phyloP scores from a whole-genome alignment of 2,113 vertebrate genomes.

The Notiomystis cincta region DNA sequence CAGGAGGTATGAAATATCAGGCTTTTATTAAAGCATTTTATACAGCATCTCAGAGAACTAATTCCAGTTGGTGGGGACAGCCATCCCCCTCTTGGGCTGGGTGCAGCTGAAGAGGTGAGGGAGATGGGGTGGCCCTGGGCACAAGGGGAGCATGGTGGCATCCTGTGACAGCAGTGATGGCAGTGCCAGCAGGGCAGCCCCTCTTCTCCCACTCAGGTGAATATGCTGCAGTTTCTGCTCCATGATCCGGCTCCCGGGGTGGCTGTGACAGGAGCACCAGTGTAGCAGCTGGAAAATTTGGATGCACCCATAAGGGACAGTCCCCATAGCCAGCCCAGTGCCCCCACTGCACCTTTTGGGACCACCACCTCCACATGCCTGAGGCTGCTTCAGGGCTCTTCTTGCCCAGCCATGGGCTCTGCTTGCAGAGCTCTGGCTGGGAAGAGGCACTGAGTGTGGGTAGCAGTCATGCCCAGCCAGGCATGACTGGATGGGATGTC shows the following conservation, averaged over 20 bases:
- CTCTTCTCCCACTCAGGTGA: not conserved
- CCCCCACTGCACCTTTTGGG: not conserved
- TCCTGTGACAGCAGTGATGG: not conserved
- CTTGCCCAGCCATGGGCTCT: not conserved
- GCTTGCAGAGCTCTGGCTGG: not conserved
- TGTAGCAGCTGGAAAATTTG: not conserved
- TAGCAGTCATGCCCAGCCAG: not conserved
- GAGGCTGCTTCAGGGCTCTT: not conserved
- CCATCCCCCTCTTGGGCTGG: not conserved
- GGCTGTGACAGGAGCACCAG: not conserved
- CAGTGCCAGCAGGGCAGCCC: fast-evolving
- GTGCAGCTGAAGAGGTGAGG: fast-evolving
- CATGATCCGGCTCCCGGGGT: fast-evolving
- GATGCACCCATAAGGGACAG: not conserved
- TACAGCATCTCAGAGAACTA: not conserved
- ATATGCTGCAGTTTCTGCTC: fast-evolving
- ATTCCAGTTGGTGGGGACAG: not conserved
- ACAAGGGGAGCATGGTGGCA: not conserved
- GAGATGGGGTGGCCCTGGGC: fast-evolving
- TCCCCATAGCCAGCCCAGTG: not conserved
- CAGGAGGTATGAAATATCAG: constrained; percentile 39
- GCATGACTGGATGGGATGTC: not conserved
- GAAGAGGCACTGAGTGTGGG: fast-evolving
- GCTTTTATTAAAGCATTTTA: constrained; percentile 45
- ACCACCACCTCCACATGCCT: fast-evolving